Evolutionary conservation across 1,140 invertebrate genomes (phyloP).

Genomic region (Drosophila bocqueti): DNA sequence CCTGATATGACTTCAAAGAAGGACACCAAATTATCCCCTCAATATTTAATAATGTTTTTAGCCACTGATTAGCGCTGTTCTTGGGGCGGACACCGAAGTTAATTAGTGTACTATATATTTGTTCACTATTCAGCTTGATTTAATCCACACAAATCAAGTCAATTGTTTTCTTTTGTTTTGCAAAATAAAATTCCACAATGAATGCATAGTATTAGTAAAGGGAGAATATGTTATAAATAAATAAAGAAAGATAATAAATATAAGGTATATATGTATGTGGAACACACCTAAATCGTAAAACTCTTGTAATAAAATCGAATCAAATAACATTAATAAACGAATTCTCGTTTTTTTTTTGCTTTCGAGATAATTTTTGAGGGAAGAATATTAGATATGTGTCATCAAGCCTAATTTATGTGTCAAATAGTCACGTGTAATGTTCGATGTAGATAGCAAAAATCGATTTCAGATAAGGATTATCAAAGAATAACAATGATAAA

Average conservation of each 20-base stretch:
- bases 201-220: neutral
- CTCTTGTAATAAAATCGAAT: slow-evolving; percentile 9
- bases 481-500: slow-evolving; percentile 9
- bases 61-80: neutral
- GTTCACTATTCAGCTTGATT: neutral
- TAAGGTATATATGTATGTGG: neutral
- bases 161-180: neutral
- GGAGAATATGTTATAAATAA: neutral
- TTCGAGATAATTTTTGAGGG: slow-evolving; percentile 11
- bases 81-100: neutral
- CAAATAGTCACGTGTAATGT: slow-evolving; percentile 38
- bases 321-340: slow-evolving; percentile 13
- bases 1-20: neutral
- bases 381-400: slow-evolving; percentile 20
- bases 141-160: neutral
- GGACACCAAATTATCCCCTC: neutral
- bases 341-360: neutral
- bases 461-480: slow-evolving; percentile 20
- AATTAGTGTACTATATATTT: neutral
- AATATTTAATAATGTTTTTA: neutral
- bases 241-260: neutral
- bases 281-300: neutral
- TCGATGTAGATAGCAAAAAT: slow-evolving; percentile 24
- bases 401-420: slow-evolving; percentile 42
- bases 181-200: neutral